Percentiles rank a stretch among this genome's conserved stretches.
These are phyloP conservation scores for Bombus impatiens DNA, from an alignment of 1,140 invertebrate genomes.

Conservation along the genomic window DNA sequence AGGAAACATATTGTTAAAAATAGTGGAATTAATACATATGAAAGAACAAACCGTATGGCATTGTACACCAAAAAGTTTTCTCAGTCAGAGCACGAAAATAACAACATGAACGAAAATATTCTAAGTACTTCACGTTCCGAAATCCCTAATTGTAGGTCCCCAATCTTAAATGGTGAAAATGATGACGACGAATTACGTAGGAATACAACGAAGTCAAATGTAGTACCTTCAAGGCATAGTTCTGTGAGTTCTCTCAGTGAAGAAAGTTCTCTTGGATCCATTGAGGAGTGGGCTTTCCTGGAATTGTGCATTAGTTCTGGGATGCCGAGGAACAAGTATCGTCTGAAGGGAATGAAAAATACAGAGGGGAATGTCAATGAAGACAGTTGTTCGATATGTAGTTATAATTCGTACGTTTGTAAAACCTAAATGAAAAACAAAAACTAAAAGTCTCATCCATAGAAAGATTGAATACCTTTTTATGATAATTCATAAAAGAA, in stretches of 20 bases:
- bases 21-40: conserved; percentile 16
- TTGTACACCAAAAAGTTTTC: conserved; percentile 5
- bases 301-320: conserved; percentile 58
- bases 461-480: conserved; percentile 56
- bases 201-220: conserved; percentile 23
- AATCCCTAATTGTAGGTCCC: conserved; percentile 34
- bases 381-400: conserved; percentile 62
- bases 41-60: conserved; percentile 13
- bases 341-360: conserved; percentile 36
- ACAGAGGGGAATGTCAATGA: conserved; percentile 27
- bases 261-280: conserved; percentile 41
- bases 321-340: conserved; percentile 54
- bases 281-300: conserved; percentile 51
- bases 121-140: neutral
- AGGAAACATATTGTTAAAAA: conserved; percentile 18
- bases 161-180: conserved; percentile 32
- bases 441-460: neutral
- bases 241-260: conserved; percentile 46
- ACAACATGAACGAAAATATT: conserved; percentile 13
- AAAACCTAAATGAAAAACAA: conserved; percentile 38
- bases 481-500: neutral
- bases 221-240: conserved; percentile 40
- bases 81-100: conserved; percentile 23
- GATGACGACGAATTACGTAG: conserved; percentile 34
- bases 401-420: conserved; percentile 61